These are phyloP conservation scores for Diabrotica virgifera DNA, from an alignment of 1,140 invertebrate genomes.

Conservation along the genomic window DNA sequence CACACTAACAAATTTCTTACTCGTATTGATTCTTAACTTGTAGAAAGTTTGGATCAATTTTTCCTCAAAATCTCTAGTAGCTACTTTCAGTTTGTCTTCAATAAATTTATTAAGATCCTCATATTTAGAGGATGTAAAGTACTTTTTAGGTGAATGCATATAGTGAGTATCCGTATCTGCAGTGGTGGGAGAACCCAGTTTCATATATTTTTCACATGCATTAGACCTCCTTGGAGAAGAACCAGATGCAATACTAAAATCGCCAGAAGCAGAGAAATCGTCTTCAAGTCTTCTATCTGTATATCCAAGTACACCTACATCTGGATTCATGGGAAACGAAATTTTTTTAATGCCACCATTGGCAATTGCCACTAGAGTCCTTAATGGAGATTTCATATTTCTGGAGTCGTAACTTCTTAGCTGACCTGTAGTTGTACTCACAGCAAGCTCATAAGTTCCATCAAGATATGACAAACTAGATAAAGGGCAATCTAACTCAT, in stretches of 20 bases:
- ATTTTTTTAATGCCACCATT: slow-evolving; percentile 25
- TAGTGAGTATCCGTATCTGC: no score
- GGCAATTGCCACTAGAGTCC: slow-evolving; percentile 22
- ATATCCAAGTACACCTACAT: background rate
- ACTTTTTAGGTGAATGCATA: background rate
- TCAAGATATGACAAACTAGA: slow-evolving; percentile 32
- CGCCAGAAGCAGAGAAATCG: slow-evolving; percentile 25
- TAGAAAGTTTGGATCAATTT: slow-evolving; percentile 33
- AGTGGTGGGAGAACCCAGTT: no score
- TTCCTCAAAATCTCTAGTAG: slow-evolving; percentile 24
- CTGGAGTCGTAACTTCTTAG: slow-evolving; percentile 36
- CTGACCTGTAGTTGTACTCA: slow-evolving; percentile 30
- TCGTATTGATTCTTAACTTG: slow-evolving; percentile 27
- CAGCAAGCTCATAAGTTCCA: slow-evolving; percentile 30
- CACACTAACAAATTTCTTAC: slow-evolving; percentile 34
- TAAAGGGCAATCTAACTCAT: slow-evolving; percentile 28
- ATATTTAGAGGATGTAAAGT: slow-evolving; percentile 6
- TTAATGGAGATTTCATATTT: slow-evolving; percentile 26
- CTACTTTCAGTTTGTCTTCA: slow-evolving; percentile 25
- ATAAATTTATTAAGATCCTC: slow-evolving; percentile 22
- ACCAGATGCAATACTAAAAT: slow-evolving; percentile 22
- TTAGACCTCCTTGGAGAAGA: background rate
- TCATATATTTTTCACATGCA: no score
- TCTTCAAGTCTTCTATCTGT: slow-evolving; percentile 12
- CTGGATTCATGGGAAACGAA: slow-evolving; percentile 7